Conservation (phyloP, 2,888 invertebrate species). For the Leptopterna dolabrata region DNA sequence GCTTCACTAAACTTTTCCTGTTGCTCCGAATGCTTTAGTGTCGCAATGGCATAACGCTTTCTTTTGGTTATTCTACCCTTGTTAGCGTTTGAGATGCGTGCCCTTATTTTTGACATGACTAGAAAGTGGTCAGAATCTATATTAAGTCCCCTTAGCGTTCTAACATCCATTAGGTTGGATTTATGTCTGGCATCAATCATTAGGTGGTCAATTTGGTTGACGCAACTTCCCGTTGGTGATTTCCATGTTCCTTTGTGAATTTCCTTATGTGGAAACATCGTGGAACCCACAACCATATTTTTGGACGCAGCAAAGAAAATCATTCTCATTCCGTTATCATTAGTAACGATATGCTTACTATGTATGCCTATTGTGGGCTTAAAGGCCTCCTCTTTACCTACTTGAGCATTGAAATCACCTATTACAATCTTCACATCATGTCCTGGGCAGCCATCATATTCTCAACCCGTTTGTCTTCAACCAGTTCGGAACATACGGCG, state of each 20-base stretch:
- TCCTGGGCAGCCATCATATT: constrained; percentile 66
- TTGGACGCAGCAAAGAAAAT: neutral
- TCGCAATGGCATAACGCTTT: no score
- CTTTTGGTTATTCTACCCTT: no score
- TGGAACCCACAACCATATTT: neutral
- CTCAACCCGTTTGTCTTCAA: constrained; percentile 96
- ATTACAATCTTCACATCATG: no score
- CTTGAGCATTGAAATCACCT: neutral
- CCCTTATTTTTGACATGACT: neutral
- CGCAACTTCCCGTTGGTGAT: neutral
- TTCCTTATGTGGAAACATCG: neutral
- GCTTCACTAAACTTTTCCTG: no score
- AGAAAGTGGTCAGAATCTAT: neutral
- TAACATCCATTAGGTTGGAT: neutral
- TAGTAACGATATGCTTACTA: neutral
- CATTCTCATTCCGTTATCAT: neutral
- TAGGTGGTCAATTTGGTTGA: no score
- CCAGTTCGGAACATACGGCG: constrained; percentile 94
- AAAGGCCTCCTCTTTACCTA: neutral
- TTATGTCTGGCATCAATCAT: neutral
- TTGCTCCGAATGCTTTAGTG: no score
- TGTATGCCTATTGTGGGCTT: neutral
- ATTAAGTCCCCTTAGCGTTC: neutral
- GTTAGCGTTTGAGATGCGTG: neutral
- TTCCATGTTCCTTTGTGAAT: no score